Conservation (phyloP, 92 coral and sea anemone genomes). For the Palythoa heliodiscus region DNA sequence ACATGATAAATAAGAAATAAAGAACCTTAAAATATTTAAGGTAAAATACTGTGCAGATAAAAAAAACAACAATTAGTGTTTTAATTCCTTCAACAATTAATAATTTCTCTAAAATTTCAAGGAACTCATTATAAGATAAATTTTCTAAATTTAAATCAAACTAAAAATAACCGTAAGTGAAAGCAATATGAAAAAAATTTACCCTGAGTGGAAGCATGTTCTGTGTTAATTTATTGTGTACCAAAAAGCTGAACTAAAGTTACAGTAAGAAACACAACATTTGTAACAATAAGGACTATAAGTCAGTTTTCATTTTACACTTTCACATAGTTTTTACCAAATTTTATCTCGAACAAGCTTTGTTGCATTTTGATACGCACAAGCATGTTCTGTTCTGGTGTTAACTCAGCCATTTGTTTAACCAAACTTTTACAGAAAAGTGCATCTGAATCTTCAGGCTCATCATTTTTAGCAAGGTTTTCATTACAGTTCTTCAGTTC, state of each 20-base stretch:
- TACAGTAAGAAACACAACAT: not conserved
- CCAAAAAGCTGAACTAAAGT: not conserved
- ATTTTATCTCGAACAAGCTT: not conserved
- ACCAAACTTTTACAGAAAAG: not conserved
- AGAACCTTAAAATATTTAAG: not conserved
- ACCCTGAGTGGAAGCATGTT: not conserved
- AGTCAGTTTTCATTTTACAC: not conserved
- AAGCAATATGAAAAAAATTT: not conserved
- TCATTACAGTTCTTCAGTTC: not conserved
- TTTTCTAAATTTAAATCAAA: not conserved
- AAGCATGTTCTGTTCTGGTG: not conserved
- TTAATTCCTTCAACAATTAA: not conserved
- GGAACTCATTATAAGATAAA: not conserved
- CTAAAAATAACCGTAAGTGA: not conserved
- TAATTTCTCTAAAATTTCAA: not conserved
- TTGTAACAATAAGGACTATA: not conserved
- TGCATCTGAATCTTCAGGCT: not conserved
- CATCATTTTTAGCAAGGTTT: slow-evolving; percentile 6
- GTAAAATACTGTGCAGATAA: not conserved
- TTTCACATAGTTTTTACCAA: not conserved
- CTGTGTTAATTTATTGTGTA: not conserved
- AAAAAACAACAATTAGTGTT: not conserved
- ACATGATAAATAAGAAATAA: no score
- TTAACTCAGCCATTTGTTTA: slow-evolving; percentile 2
- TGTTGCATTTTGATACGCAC: not conserved